Percentiles rank a stretch among this genome's conserved stretches.
phyloP scores from a whole-genome alignment of 2,113 vertebrate genomes.

The human (Homo sapiens) region GRCh38 chr7:88858001-88858500 shows the following conservation, averaged over 20 bases:
- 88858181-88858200: background rate
- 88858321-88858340: background rate
- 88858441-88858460: background rate
- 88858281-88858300: background rate
- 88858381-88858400: background rate
- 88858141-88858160: background rate
- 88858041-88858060: too few species aligned
- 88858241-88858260: background rate
- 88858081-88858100: too few species aligned
- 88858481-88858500: background rate
- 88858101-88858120: too few species aligned
- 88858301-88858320: background rate
- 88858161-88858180: background rate
- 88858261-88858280: background rate
- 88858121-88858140: background rate
- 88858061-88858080: too few species aligned
- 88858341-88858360: background rate
- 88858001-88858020: too few species aligned
- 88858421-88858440: background rate
- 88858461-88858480: background rate
- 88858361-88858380: background rate
- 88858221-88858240: background rate
- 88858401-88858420: background rate
- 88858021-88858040: too few species aligned
- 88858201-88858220: background rate